Base-by-base conservation (phyloP, 2,797 vertebrate species). In the Enteromius mattozi region DNA sequence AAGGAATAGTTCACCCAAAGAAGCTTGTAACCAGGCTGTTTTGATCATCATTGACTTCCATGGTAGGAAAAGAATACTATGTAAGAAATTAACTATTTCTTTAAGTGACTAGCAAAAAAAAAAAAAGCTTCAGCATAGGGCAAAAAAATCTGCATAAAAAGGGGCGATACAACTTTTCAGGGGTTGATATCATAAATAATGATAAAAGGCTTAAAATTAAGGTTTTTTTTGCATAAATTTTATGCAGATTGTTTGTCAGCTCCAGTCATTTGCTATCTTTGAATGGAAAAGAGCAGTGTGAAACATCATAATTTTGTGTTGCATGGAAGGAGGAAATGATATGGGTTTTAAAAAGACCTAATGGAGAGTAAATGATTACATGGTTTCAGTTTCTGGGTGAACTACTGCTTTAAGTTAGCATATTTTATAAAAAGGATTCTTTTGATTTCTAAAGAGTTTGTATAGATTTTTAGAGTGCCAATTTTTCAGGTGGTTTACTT, bases 401-500 rank as follows among this genome's bases (percentile, higher is more conserved):
- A n/a, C 30, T 81, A n/a, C 21, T 12, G 19, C 40, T 72, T 61
- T 61, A 72, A 59, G 56, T 59, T 30, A 33, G 45, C 45, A 19
- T 16, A 17, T 19, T 72, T 35, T 24, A 24, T 49, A 12, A 59
- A 61, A 16, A 59, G 30, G 24, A 6, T 35, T 13, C 45, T 40
- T 69, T 47, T 68, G 68, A 33, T 83, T 78, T 78, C 12, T 47
- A 16, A 69, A 70, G 65, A 78, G 30, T 76, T 63, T 78, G 47
- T 16, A 59, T 14, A 65, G 70, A 65, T 87, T 54, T 72, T 54
- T 68, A 49, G 27, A 24, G 7, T 86, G 68, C 30, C 80, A 19
- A 40, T 85, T 85, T 86, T 88, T 79, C 70, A 91, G 90, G 86
- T 90, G 78, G 87, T 87, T 78, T 87, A 87, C 80, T 88, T 89